Base-by-base conservation (phyloP, 2,113 vertebrate species). In the Heterotis niloticus region DNA sequence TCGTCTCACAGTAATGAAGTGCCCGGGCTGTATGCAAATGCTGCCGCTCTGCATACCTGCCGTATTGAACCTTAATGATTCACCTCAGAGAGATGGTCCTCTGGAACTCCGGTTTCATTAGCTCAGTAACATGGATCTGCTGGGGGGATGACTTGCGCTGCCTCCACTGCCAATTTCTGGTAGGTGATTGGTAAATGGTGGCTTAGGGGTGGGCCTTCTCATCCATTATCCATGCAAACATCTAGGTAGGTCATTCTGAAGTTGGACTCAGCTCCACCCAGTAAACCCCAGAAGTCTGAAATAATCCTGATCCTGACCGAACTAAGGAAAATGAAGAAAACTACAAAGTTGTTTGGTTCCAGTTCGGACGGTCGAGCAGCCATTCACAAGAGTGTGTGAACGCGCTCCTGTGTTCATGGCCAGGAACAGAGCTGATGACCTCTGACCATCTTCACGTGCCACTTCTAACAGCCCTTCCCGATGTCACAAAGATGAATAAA, bases 401-500 rank as follows among this genome's bases (percentile, higher is more conserved):
- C n/a, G n/a, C 57, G 57, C 57, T 59, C 59, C 59, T 12, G 24
- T 60, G 13, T 23, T 62, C 23, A 24, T 60, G 0, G 14, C 59
- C 20, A 5, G 17, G 18, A 34, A 52, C 54, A n/a, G 51, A 29
- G 34, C 23, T 14, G 44, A 4, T 51, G 23, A 51, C 17, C 51
- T 29, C 26, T 16, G 28, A 62, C 18, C 52, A 26, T 64, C 60
- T 51, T 56, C 77, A 68, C 65, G 64, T 56, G 18, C 65, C 66
- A 23, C 57, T 10, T 54, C 29, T 59, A 9, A 59, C 26, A n/a
- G 44, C 23, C 60, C 60, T 65, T 26, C 34, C 59, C 60, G 72
- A 60, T 78, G 7, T 7, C 51, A 75, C 29, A 20, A 68, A 67
- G 66, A 59, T 79, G 78, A 82, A 80, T 77, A 84, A 84, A 84